A percentile compares a stretch with the other conserved stretches of the same genome.
These are phyloP conservation scores for Pygmarrhopalites habei DNA, from an alignment of 1,140 invertebrate species.

Conservation along the genomic window DNA sequence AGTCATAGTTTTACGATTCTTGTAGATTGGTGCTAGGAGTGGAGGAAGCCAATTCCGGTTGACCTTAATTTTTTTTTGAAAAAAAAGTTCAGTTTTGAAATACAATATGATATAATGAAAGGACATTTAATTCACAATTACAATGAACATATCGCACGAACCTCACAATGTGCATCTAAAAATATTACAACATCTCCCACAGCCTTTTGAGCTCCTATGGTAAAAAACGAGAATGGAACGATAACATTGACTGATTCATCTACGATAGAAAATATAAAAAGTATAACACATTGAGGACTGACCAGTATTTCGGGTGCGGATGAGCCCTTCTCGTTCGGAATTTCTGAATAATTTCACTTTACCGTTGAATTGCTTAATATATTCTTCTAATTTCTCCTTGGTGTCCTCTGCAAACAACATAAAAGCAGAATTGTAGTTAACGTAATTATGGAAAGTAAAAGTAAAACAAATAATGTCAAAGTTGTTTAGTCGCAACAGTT, in stretches of 20 bases:
- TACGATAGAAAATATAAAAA: too few relatives aligned
- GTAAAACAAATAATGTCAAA: too few relatives aligned
- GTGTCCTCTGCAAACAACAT: slow-evolving; percentile 64
- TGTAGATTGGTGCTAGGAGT: slow-evolving; percentile 51
- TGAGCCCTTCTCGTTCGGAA: slow-evolving; percentile 76
- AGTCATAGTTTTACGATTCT: slow-evolving; percentile 74
- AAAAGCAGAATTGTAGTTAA: not conserved
- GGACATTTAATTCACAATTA: too few relatives aligned
- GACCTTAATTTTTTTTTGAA: too few relatives aligned
- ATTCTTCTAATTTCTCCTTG: slow-evolving; percentile 77
- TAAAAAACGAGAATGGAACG: too few relatives aligned
- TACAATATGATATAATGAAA: too few relatives aligned
- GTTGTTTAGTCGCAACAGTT: too few relatives aligned
- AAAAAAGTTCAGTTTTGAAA: too few relatives aligned
- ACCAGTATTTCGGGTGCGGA: slow-evolving; percentile 80
- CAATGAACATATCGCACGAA: too few relatives aligned
- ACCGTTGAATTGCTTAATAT: slow-evolving; percentile 75
- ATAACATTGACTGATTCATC: too few relatives aligned
- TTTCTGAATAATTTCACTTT: slow-evolving; percentile 85
- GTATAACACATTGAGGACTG: too few relatives aligned
- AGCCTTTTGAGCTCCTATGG: slow-evolving; percentile 87
- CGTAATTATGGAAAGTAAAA: too few relatives aligned
- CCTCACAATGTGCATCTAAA: slow-evolving; percentile 78
- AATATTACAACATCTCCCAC: slow-evolving; percentile 95
- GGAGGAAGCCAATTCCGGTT: slow-evolving; percentile 95